phyloP scores from a whole-genome alignment of 2,113 vertebrate species.

The Plecturocebus donacophilus region DNA sequence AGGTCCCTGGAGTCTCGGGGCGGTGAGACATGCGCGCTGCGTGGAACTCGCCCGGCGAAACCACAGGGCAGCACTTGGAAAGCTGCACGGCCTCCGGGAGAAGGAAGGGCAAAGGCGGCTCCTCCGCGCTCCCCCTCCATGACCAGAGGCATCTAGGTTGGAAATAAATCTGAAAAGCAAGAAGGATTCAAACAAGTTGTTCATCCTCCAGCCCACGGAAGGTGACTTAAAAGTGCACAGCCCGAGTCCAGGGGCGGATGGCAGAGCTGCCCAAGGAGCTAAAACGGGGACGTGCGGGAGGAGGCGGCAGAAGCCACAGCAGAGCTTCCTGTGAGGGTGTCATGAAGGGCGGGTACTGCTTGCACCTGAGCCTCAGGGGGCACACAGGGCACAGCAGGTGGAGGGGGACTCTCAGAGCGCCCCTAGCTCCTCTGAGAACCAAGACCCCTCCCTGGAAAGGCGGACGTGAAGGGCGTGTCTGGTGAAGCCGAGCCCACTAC shows the following conservation, averaged over 20 bases:
- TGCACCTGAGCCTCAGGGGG: not conserved
- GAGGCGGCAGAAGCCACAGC: not conserved
- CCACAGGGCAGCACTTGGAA: not conserved
- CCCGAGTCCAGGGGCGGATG: not conserved
- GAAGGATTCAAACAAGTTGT: not conserved
- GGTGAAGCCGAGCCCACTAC: not conserved
- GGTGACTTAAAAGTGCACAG: not conserved
- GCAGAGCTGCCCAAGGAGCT: not conserved
- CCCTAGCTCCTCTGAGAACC: not conserved
- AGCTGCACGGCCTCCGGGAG: no score
- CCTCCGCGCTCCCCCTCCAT: not conserved
- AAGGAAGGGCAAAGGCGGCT: not conserved
- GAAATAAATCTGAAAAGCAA: not conserved
- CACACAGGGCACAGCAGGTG: no score
- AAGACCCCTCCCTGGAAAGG: not conserved
- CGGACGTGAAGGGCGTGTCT: not conserved
- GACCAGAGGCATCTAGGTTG: no score
- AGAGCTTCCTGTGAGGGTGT: no score
- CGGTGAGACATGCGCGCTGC: not conserved
- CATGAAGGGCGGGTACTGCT: not conserved
- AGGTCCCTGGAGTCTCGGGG: not conserved
- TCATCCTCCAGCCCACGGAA: not conserved
- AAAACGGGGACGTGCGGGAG: not conserved
- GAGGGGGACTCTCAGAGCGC: not conserved
- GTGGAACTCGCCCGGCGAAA: not conserved